Conservation (phyloP, 2,888 invertebrate genomes). For the Drosophila greeni region DNA sequence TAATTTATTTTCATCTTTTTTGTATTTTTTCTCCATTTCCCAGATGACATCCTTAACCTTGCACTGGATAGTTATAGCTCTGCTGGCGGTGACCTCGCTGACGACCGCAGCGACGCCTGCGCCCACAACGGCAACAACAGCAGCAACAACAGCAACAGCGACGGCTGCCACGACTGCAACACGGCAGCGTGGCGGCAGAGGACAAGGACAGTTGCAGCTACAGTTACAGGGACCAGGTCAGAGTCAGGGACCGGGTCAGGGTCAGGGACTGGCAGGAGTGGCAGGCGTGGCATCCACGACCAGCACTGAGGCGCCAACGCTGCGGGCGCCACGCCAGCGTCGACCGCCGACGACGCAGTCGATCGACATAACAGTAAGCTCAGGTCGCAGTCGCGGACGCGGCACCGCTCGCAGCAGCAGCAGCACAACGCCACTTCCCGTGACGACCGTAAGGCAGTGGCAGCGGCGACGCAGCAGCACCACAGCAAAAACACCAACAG, state of each 20-base stretch:
- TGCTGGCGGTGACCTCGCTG: conserved; percentile 50
- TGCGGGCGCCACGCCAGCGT: conserved; percentile 77
- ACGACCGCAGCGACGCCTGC: conserved; percentile 33
- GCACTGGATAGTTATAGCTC: conserved; percentile 76
- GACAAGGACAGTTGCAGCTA: conserved; percentile 25
- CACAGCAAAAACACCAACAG: conserved; percentile 31
- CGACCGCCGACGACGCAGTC: conserved; percentile 66
- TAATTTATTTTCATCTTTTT: neutral
- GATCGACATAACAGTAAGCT: conserved; percentile 34
- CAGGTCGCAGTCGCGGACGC: conserved; percentile 40
- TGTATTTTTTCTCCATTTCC: conserved; percentile 7
- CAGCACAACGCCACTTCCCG: conserved; percentile 39
- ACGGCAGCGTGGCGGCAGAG: conserved; percentile 41
- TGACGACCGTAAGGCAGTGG: conserved; percentile 16
- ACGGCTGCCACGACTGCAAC: conserved; percentile 35
- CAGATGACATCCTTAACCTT: conserved; percentile 77
- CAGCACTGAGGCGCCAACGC: conserved; percentile 77
- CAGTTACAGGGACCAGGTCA: conserved; percentile 20
- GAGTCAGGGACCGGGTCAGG: conserved; percentile 46
- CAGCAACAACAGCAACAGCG: conserved; percentile 30
- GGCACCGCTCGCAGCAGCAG: conserved; percentile 36
- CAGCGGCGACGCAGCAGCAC: conserved; percentile 28
- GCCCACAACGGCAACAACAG: conserved; percentile 31
- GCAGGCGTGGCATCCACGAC: conserved; percentile 57
- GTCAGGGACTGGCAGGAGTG: neutral